These are phyloP conservation scores for Cuculus canorus DNA, from an alignment of 2,797 vertebrate genomes.

Conservation along the genomic window DNA sequence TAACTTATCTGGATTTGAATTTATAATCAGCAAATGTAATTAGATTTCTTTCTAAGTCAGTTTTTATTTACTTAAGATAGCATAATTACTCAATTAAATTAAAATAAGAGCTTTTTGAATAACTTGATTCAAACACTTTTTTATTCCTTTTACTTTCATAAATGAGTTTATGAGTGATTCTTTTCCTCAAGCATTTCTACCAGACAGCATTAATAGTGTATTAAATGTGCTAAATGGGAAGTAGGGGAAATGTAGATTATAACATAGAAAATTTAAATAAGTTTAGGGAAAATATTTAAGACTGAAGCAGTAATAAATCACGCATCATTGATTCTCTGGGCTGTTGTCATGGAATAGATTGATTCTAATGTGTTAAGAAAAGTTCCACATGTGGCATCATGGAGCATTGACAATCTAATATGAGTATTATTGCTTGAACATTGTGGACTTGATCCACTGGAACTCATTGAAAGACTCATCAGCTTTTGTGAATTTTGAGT, in stretches of 20 bases:
- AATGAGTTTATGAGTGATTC: background rate
- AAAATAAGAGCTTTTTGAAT: background rate
- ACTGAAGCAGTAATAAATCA: background rate
- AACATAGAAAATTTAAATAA: background rate
- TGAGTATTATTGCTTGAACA: background rate
- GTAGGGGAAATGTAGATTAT: background rate
- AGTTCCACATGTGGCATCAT: background rate
- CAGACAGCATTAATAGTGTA: background rate
- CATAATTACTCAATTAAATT: background rate
- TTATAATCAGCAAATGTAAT: background rate
- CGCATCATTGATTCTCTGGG: background rate
- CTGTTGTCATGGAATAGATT: background rate
- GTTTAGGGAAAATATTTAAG: background rate
- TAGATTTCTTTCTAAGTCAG: background rate
- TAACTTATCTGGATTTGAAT: background rate
- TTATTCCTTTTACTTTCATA: background rate
- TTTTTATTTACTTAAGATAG: background rate
- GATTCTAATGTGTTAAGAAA: background rate
- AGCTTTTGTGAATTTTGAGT: background rate
- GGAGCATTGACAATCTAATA: background rate
- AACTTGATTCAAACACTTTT: background rate
- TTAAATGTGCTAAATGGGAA: background rate
- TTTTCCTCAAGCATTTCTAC: background rate
- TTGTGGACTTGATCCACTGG: background rate
- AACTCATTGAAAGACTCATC: background rate